Evolutionary conservation across 2,888 invertebrate species (phyloP).

Genomic region (Lymantria dispar): DNA sequence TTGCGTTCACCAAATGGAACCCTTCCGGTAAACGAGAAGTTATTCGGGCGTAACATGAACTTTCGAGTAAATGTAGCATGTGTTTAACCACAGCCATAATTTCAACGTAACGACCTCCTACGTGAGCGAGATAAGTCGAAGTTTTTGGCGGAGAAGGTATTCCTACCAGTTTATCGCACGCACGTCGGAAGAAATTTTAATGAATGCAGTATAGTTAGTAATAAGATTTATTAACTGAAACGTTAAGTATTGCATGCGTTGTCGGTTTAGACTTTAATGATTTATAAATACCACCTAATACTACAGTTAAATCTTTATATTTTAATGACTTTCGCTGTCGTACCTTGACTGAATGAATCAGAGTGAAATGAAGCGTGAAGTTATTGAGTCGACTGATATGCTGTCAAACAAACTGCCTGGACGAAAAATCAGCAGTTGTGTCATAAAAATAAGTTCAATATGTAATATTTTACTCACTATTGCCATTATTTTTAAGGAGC

Average conservation of each 20-base stretch:
- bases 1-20: constrained; percentile 45
- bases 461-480: constrained; percentile 10
- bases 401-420: constrained; percentile 8
- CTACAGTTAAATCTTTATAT: constrained; percentile 35
- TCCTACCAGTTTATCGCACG: constrained; percentile 68
- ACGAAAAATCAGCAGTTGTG: constrained; percentile 3
- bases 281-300: constrained; percentile 52
- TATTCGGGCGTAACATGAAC: constrained; percentile 73
- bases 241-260: constrained; percentile 38
- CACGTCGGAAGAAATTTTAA: constrained; percentile 76
- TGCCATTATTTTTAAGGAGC: no score
- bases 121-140: constrained; percentile 79
- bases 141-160: constrained; percentile 69
- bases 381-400: constrained; percentile 13
- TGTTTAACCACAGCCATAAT: constrained; percentile 78
- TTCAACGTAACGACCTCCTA: constrained; percentile 75
- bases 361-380: constrained; percentile 26
- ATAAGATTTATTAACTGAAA: constrained; percentile 52
- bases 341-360: constrained; percentile 15
- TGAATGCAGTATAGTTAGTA: constrained; percentile 63
- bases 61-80: constrained; percentile 80
- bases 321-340: no score
- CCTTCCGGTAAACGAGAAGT: constrained; percentile 65
- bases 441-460: background rate
- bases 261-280: constrained; percentile 36